Conservation (phyloP, 92 coral and sea anemone species). For the Epizoanthus ramosus region DNA sequence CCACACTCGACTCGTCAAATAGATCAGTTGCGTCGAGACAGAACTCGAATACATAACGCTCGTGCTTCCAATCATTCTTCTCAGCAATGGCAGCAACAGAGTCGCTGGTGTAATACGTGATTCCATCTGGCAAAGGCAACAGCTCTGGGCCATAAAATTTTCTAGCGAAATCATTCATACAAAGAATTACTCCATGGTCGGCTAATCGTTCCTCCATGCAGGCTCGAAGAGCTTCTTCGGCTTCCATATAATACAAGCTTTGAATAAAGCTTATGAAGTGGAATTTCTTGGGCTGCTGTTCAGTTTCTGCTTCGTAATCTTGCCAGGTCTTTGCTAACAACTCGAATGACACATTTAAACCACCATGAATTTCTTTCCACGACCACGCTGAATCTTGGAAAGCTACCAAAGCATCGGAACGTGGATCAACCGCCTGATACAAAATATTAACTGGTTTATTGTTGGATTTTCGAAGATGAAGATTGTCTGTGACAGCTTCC, state of each 20-base stretch:
- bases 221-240: conserved; percentile 23
- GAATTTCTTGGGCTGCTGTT: conserved; percentile 26
- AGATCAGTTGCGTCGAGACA: conserved; percentile 35
- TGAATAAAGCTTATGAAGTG: conserved; percentile 45
- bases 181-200: conserved; percentile 38
- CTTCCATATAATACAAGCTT: conserved; percentile 46
- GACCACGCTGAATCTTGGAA: not conserved
- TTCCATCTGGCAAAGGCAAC: conserved; percentile 14
- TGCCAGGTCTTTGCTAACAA: conserved; percentile 31
- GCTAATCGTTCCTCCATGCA: conserved; percentile 40
- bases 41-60: conserved; percentile 17
- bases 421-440: conserved; percentile 47
- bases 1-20: conserved; percentile 29
- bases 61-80: conserved; percentile 36
- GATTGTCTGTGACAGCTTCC: conserved; percentile 12
- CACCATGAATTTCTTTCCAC: conserved; percentile 20
- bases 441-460: conserved; percentile 9
- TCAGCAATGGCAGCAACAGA: conserved; percentile 36
- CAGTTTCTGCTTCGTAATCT: conserved; percentile 22
- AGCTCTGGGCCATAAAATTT: conserved; percentile 21
- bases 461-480: not conserved
- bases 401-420: not conserved
- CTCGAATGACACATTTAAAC: conserved; percentile 26
- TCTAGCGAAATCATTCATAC: conserved; percentile 33
- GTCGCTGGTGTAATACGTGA: conserved; percentile 10